A percentile compares a stretch with the other conserved stretches of the same genome.
Conservation (phyloP, 92 coral and sea anemone genomes). For the Micromussa lordhowensis region DNA sequence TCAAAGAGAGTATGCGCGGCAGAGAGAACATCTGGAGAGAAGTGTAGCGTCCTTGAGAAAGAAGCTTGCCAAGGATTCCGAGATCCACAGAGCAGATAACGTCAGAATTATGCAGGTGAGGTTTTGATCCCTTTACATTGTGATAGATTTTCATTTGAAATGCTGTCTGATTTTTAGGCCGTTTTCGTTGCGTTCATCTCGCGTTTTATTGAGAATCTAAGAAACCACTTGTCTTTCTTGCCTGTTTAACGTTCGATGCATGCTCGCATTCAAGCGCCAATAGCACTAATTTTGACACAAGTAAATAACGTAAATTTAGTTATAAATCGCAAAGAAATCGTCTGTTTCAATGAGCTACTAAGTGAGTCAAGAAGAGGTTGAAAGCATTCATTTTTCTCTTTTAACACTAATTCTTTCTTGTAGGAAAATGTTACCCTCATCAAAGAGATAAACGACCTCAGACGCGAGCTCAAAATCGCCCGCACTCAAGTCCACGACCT, state of each 20-base stretch:
- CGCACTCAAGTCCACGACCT: conserved; percentile 97
- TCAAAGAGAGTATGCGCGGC: conserved; percentile 96
- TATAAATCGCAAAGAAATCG: no score
- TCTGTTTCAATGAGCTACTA: not conserved
- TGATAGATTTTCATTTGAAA: not conserved
- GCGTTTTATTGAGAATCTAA: not conserved
- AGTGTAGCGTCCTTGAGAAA: conserved; percentile 97
- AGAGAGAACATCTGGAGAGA: conserved; percentile 95
- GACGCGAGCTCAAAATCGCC: conserved; percentile 97
- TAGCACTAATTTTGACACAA: no score
- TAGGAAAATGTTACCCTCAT: conserved; percentile 98
- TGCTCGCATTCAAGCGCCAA: not conserved
- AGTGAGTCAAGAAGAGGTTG: not conserved
- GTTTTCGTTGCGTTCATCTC: not conserved
- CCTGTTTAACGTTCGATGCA: not conserved
- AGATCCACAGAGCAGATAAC: conserved; percentile 97
- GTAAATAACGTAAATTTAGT: no score
- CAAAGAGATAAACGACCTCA: conserved; percentile 94
- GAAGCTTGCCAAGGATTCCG: conserved; percentile 95
- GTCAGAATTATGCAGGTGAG: conserved; percentile 98
- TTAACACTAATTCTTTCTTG: not conserved
- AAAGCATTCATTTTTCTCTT: not conserved
- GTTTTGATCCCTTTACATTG: not conserved
- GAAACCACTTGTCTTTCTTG: not conserved
- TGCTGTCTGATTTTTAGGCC: not conserved